Base-by-base conservation (phyloP, 2,888 invertebrate genomes). In the Andrena fulva region DNA sequence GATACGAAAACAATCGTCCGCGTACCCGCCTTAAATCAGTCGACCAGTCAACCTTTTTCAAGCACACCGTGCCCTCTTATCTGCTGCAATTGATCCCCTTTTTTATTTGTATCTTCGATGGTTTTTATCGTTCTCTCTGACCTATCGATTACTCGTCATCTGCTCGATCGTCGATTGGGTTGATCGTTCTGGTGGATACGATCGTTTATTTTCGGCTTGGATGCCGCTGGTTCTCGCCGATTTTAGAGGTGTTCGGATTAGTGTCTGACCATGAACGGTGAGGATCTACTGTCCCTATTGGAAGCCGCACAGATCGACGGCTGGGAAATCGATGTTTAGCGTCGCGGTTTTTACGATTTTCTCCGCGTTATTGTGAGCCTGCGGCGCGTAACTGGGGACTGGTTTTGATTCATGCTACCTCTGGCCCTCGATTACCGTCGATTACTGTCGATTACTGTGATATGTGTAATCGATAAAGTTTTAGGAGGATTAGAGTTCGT, bases 391-490 rank as follows among this genome's bases (percentile, higher is more conserved):
- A 63, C 56, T 42, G 42, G 27, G 24, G 24, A 72, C 24, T n/a
- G 10, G 3, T n/a, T 59, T 68, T 29, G n/a, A 52, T 29, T 33
- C 31, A 66, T 29, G 27, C 16, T n/a, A 0, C 33, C 10, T 20
- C 8, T 16, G 6, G 2, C 10, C 6, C 10, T 33, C 10, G 62
- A 63, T 35, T 64, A 42, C 42, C 50, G 10, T 5, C 27, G 50
- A 80, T 69, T 27, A n/a, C 27, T 10, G 20, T 8, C 27, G 50
- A 80, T 64, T 27, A n/a, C 48, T n/a, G 42, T 27, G 63, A 56
- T 72, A 72, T 50, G 63, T 62, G 50, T 20, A 12, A 80, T 72
- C 56, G 80, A 59, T 29, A 10, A 59, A 2, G 10, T 56, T 24
- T 42, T 8, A 16, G 52, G 10, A 10, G 8, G 31, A 48, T 48